Base-by-base conservation (phyloP, 1,140 invertebrate species). In the Holotrichia oblita region DNA sequence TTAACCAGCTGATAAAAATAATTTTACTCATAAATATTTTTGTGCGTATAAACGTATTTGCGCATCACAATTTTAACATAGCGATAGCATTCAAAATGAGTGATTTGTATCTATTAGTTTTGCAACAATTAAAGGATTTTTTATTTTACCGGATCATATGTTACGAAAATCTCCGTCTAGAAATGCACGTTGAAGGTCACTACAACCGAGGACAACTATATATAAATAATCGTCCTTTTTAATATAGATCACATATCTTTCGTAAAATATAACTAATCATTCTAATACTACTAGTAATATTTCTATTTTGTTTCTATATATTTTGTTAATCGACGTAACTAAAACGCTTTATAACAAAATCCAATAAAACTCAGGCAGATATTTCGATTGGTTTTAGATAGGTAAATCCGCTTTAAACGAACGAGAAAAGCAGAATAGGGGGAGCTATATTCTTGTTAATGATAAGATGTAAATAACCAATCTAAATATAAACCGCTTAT, bases 141-240 rank as follows among this genome's bases (percentile, higher is more conserved):
- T 48, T 48, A n/a, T 12, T 14, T 48, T 14, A 4, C 12, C 44
- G 44, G n/a, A 48, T 48, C 41, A 42, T 48, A 48, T 48, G 44
- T 48, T 48, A 48, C 3, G n/a, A 48, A 10, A 12, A n/a, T n/a
- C n/a, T 14, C n/a, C 44, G 44, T 48, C n/a, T 48, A 6, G 44
- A 48, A 48, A 27, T 20, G 6, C 61, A 22, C 61, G 61, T 27
- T 64, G 61, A 64, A 64, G 61, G 61, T 64, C 61, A 17, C 22
- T 22, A 64, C 61, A 64, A 20, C 44, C 44, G 44, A 48, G 44
- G 44, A 48, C 44, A 12, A 48, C 44, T 64, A 64, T 64, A 64
- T 64, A 27, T 64, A 64, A 64, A 64, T 64, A 64, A 64, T 22
- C 61, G 61, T 64, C 17, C 61, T 64, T 64, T 64, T 48, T n/a